These are phyloP conservation scores for Trochalopteron elliotii DNA, from an alignment of 2,113 vertebrate species.

Conservation along the genomic window DNA sequence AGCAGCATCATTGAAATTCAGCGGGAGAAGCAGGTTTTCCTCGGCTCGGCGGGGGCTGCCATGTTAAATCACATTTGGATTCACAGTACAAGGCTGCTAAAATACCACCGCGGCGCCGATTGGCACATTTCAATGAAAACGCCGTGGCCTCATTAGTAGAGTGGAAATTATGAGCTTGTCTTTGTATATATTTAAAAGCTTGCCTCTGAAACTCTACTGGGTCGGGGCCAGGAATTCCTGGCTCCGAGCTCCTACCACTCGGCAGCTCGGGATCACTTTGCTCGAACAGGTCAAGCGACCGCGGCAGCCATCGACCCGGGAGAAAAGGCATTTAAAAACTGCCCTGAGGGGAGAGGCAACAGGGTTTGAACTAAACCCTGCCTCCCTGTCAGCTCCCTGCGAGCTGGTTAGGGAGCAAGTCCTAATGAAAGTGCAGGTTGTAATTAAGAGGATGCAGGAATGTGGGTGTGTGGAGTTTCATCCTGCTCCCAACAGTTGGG, in stretches of 20 bases:
- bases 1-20: constrained; percentile 32
- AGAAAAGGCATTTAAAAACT: not conserved
- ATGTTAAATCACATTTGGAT: constrained; percentile 51
- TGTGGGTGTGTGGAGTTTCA: not conserved
- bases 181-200: constrained; percentile 54
- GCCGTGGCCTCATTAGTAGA: constrained; percentile 39
- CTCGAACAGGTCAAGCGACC: not conserved
- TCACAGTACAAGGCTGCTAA: constrained; percentile 51
- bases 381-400: not conserved
- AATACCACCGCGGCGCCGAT: constrained; percentile 18
- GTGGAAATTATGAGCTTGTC: constrained; percentile 51
- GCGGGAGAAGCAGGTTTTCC: not conserved
- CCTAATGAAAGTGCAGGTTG: not conserved
- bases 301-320: not conserved
- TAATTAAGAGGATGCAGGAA: not conserved
- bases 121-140: constrained; percentile 48
- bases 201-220: constrained; percentile 10
- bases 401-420: not conserved
- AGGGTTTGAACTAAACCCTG: not conserved
- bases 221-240: not conserved
- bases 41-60: not conserved
- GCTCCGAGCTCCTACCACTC: not conserved
- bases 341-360: not conserved
- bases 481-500: fast-evolving
- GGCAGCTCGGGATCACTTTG: not conserved